These are phyloP conservation scores for Drosophila subobscura DNA, from an alignment of 1,140 invertebrate genomes.

Conservation along the genomic window DNA sequence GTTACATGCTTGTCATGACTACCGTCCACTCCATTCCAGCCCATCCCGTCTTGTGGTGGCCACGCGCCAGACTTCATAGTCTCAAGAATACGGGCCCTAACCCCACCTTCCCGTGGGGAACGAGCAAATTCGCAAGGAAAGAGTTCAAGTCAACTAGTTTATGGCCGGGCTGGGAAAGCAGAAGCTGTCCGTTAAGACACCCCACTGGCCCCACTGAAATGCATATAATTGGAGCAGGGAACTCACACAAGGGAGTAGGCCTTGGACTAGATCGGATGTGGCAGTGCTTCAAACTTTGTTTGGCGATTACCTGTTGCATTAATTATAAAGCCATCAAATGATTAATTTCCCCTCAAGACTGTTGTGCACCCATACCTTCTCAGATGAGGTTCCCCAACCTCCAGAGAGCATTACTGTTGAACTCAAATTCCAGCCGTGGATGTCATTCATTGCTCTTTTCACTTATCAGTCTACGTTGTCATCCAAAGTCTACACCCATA, in stretches of 20 bases:
- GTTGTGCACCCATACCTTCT: neutral
- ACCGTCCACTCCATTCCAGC: conserved; percentile 1
- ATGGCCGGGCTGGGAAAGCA: too few species aligned
- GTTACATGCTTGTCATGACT: conserved; percentile 34
- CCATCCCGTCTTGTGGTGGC: too few species aligned
- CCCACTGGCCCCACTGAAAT: neutral
- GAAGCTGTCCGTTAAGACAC: too few species aligned
- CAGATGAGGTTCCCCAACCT: neutral
- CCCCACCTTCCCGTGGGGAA: too few species aligned
- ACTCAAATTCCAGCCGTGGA: conserved; percentile 1
- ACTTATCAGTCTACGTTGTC: conserved; percentile 7
- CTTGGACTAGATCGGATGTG: neutral
- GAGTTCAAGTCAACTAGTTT: too few species aligned
- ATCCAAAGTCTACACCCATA: neutral
- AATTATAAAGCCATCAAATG: conserved; percentile 23
- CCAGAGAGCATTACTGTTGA: conserved; percentile 1
- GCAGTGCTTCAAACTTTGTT: neutral
- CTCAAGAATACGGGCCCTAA: neutral
- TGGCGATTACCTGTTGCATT: conserved; percentile 38
- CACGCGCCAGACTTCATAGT: neutral
- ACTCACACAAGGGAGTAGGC: too few species aligned
- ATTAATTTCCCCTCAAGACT: neutral
- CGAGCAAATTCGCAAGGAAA: too few species aligned
- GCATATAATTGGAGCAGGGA: neutral
- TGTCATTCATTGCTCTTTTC: conserved; percentile 1